Evolutionary conservation across 2,888 invertebrate species (phyloP).

Genomic region (Troides aeacus): DNA sequence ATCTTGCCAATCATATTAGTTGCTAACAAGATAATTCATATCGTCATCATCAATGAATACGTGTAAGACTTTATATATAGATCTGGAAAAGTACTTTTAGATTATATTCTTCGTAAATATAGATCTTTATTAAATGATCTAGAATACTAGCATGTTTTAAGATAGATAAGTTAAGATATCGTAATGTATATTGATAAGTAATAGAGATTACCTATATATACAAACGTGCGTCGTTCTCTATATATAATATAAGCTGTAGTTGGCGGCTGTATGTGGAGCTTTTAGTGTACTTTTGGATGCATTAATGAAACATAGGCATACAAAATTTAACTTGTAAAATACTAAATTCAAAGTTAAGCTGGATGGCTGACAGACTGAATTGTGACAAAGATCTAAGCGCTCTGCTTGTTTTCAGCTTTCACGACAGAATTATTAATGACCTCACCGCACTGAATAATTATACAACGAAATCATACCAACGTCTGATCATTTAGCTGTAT

Average conservation of each 20-base stretch:
- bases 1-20: too few species aligned
- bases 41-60: too few species aligned
- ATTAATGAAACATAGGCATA: neutral
- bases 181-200: neutral
- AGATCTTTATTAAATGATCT: too few species aligned
- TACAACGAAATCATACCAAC: conserved; percentile 12
- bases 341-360: conserved; percentile 2
- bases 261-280: too few species aligned
- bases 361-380: conserved; percentile 1
- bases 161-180: neutral
- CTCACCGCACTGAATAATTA: conserved; percentile 5
- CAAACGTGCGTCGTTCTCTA: neutral
- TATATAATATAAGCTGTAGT: neutral
- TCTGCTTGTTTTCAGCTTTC: neutral
- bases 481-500: neutral
- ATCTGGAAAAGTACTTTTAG: too few species aligned
- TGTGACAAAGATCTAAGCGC: conserved; percentile 5
- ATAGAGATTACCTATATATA: neutral
- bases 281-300: neutral
- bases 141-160: neutral
- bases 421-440: neutral
- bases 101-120: too few species aligned
- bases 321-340: neutral
- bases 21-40: too few species aligned
- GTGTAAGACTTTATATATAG: too few species aligned